A percentile compares a stretch with the other conserved stretches of the same genome.
These are phyloP conservation scores for Mesocricetus auratus DNA, from an alignment of 2,113 vertebrate genomes.

Conservation along the genomic window DNA sequence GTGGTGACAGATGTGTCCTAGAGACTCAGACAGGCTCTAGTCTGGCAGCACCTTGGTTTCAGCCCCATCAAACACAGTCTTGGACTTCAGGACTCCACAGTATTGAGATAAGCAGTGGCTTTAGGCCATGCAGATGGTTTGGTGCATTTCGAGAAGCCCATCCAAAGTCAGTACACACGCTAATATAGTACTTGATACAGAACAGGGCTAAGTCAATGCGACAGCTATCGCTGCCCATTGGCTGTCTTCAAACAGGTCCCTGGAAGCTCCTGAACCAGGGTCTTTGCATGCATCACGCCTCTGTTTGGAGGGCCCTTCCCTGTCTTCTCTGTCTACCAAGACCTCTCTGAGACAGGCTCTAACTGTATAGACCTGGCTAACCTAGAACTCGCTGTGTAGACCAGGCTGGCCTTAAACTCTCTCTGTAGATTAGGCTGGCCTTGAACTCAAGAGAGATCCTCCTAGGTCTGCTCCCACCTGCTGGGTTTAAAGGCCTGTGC, in stretches of 20 bases:
- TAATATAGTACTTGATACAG: too few relatives aligned
- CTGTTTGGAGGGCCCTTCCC: neutral
- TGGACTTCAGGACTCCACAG: neutral
- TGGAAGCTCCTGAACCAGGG: neutral
- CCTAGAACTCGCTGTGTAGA: neutral
- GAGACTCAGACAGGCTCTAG: neutral
- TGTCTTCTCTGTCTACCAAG: neutral
- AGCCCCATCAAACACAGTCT: neutral
- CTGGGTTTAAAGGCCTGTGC: neutral
- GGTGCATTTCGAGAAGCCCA: neutral
- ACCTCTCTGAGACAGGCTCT: neutral
- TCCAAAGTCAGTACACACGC: neutral
- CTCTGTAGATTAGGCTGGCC: neutral
- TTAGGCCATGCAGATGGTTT: too few relatives aligned
- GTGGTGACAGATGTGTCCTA: neutral
- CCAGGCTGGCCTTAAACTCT: neutral
- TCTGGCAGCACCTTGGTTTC: neutral
- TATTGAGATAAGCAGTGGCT: neutral
- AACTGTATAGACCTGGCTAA: neutral
- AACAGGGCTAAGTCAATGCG: neutral
- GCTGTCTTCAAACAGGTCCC: neutral
- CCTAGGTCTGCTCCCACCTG: neutral
- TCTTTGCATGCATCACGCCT: neutral
- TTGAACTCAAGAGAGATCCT: neutral
- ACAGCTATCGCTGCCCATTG: neutral